Base-by-base conservation (phyloP, 2,888 invertebrate genomes). In the Plebejus anna region DNA sequence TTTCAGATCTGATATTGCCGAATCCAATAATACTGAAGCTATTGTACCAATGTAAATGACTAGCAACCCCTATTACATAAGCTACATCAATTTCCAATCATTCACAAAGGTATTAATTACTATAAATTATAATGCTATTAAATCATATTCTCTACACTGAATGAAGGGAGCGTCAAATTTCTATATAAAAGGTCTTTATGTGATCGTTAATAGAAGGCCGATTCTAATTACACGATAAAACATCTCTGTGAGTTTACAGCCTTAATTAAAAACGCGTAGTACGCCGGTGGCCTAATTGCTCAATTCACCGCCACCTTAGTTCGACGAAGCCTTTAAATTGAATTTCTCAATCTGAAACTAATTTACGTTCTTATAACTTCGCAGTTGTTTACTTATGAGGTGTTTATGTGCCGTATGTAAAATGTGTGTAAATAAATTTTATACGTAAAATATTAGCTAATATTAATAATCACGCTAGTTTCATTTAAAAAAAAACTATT, bases 231-330 rank as follows among this genome's bases (percentile, higher is more conserved):
- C 75, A 57, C 61, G 38, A 61, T 75, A 75, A 61, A 75, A 75
- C 42, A 61, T 75, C 73, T 73, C 36, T 32, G 73, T 55, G 73
- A 73, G 47, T 73, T 73, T 73, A 73, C 73, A 51, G 66, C 72
- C 75, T 71, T 61, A 72, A 78, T 75, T 78, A 71, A 76, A 75
- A 71, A 75, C 42, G 72, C 72, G 70, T 76, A 76, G 75, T 59
- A 78, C 70, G 70, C 66, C 42, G 70, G 38, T 28, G 72, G 42
- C 71, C 66, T 78, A 76, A 75, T 75, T 75, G 73, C 61, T 28
- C 75, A 71, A 75, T 76, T 78, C 55, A 16, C 55, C 73, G 51
- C 16, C 13, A 32, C 16, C 13, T 32, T 73, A 72, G 47, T 47
- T 51, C 55, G 51, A 32, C 55, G 51, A 32, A 73, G 16, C 16